These are phyloP conservation scores for Rhagoletis zephyria DNA, from an alignment of 1,140 invertebrate species.

Conservation along the genomic window DNA sequence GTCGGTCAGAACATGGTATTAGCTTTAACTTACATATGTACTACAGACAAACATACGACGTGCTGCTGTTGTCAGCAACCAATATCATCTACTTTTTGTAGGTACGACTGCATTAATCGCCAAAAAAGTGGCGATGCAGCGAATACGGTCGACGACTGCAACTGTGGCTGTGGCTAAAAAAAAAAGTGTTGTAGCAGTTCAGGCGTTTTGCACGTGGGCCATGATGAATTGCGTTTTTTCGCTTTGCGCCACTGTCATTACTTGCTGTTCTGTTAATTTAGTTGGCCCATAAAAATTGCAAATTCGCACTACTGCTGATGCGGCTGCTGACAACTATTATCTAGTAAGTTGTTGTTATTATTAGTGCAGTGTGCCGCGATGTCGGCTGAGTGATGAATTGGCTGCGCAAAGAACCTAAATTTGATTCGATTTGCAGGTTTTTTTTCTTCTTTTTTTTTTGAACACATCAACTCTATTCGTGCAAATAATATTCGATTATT, in stretches of 20 bases:
- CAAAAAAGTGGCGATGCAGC: background rate
- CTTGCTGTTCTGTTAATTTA: background rate
- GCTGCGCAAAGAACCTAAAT: background rate
- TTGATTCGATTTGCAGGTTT: background rate
- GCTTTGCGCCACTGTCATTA: background rate
- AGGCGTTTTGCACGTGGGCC: constrained; percentile 37
- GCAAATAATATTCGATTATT: background rate
- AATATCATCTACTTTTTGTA: background rate
- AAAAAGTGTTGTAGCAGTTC: constrained; percentile 19
- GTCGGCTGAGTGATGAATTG: background rate
- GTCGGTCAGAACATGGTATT: too few relatives aligned
- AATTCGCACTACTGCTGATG: background rate
- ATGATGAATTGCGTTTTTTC: constrained; percentile 34
- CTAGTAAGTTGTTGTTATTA: background rate
- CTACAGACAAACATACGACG: background rate
- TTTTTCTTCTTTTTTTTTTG: background rate
- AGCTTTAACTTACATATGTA: too few relatives aligned
- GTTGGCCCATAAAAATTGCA: background rate
- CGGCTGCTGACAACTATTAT: background rate
- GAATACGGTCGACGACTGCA: background rate
- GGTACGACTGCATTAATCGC: background rate
- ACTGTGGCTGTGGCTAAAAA: background rate
- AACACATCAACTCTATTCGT: background rate
- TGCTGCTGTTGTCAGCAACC: background rate
- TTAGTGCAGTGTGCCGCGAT: background rate